Evolutionary conservation across 2,888 invertebrate species (phyloP).

Genomic region (Rosalia funebris): DNA sequence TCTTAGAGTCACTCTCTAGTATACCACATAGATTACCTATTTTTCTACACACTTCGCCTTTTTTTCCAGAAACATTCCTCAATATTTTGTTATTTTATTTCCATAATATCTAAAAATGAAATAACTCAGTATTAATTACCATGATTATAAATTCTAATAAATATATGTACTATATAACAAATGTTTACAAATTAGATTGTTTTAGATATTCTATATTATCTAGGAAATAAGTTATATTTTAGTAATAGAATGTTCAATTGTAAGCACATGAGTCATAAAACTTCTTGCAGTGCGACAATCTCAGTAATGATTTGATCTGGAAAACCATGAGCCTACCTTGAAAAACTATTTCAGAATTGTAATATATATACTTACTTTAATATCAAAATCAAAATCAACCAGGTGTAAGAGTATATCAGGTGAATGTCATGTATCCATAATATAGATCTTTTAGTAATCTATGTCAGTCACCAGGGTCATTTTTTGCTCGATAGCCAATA

Average conservation of each 20-base stretch:
- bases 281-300: too few species aligned
- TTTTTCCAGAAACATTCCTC: constrained; percentile 15
- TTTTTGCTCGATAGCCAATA: constrained; percentile 61
- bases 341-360: too few species aligned
- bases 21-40: constrained; percentile 6
- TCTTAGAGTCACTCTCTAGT: constrained; percentile 1
- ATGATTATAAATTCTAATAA: too few species aligned
- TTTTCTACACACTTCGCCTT: constrained; percentile 8
- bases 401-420: constrained; percentile 53
- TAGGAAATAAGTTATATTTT: too few species aligned
- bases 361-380: constrained; percentile 42
- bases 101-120: constrained; percentile 24
- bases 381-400: constrained; percentile 41
- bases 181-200: too few species aligned
- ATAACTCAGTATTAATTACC: too few species aligned
- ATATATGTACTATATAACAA: too few species aligned
- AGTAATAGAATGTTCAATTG: too few species aligned
- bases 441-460: constrained; percentile 49
- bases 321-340: neutral
- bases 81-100: constrained; percentile 14
- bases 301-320: neutral
- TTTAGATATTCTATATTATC: too few species aligned
- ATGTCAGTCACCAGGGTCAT: constrained; percentile 73
- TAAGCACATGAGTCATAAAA: too few species aligned
- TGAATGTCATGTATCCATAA: constrained; percentile 58